These are phyloP conservation scores for Scaptomyza caliginosa DNA, from an alignment of 2,888 invertebrate species.

Conservation along the genomic window DNA sequence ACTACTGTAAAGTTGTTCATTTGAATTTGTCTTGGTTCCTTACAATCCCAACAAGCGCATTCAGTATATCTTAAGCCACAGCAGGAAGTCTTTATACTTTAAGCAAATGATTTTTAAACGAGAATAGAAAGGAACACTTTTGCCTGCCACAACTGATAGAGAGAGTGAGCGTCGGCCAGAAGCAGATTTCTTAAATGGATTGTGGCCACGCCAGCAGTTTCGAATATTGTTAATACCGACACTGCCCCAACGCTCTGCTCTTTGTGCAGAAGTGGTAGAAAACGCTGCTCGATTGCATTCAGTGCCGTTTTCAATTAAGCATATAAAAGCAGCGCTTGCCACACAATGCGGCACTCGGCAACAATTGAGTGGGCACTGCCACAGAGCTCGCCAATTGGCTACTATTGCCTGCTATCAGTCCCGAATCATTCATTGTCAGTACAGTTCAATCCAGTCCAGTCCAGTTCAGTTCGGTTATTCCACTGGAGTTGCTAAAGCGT, in stretches of 20 bases:
- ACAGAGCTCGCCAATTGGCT: slow-evolving; percentile 24
- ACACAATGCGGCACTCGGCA: slow-evolving; percentile 36
- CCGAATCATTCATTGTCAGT: slow-evolving; percentile 18
- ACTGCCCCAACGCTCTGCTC: neutral
- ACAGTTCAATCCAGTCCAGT: neutral
- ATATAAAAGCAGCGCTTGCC: slow-evolving; percentile 33
- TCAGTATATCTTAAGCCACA: no score
- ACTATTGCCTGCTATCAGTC: slow-evolving; percentile 14
- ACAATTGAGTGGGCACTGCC: slow-evolving; percentile 32
- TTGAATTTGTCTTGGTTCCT: no score
- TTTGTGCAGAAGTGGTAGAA: neutral
- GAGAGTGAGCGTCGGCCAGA: slow-evolving; percentile 1
- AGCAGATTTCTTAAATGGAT: slow-evolving; percentile 4
- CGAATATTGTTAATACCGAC: neutral
- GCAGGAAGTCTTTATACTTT: neutral
- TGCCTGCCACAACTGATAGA: slow-evolving; percentile 10
- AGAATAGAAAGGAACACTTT: slow-evolving; percentile 3
- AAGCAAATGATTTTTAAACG: neutral
- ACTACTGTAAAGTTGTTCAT: no score
- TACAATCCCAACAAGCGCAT: neutral
- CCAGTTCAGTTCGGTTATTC: slow-evolving; percentile 2
- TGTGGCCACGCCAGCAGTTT: slow-evolving; percentile 9
- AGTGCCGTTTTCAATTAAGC: slow-evolving; percentile 56
- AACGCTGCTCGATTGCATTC: slow-evolving; percentile 10
- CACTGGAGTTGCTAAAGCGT: slow-evolving; percentile 35